A percentile compares a stretch with the other conserved stretches of the same genome.
These are phyloP conservation scores for Drosophila chauvacae DNA, from an alignment of 1,140 invertebrate species.

Conservation along the genomic window DNA sequence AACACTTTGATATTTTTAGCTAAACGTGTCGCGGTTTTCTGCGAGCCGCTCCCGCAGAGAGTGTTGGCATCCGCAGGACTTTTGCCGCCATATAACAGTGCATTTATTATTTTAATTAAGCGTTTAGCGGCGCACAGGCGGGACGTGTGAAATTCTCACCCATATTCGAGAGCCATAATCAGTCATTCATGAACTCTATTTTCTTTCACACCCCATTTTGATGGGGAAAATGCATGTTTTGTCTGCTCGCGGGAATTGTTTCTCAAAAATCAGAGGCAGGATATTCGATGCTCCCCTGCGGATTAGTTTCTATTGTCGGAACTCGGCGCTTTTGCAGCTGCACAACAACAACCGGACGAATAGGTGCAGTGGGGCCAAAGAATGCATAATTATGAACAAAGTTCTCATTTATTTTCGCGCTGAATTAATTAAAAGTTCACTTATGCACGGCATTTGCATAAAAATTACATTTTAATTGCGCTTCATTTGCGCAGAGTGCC, in stretches of 20 bases:
- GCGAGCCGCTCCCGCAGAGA: constrained; percentile 10
- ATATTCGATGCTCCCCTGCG: constrained; percentile 21
- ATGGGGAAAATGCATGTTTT: constrained; percentile 6
- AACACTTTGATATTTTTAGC: constrained; percentile 76
- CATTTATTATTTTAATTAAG: constrained; percentile 75
- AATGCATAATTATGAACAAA: constrained; percentile 75
- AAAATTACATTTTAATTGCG: constrained; percentile 83
- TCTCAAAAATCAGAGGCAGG: neutral
- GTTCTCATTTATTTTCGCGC: constrained; percentile 78
- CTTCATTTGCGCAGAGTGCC: constrained; percentile 74
- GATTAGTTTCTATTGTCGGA: constrained; percentile 34
- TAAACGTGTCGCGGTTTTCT: constrained; percentile 78
- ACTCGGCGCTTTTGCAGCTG: neutral
- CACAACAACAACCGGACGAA: constrained; percentile 7
- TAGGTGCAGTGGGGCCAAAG: constrained; percentile 36
- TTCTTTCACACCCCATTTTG: constrained; percentile 5
- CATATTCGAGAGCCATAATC: constrained; percentile 13
- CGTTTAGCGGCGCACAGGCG: constrained; percentile 36
- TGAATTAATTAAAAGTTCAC: constrained; percentile 83
- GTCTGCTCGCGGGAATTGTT: constrained; percentile 1
- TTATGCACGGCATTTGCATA: constrained; percentile 82
- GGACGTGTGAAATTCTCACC: constrained; percentile 6
- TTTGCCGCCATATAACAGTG: constrained; percentile 37
- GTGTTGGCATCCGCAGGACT: constrained; percentile 14
- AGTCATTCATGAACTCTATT: constrained; percentile 7